These are phyloP conservation scores for Podiceps cristatus DNA, from an alignment of 2,113 vertebrate genomes.

Conservation along the genomic window DNA sequence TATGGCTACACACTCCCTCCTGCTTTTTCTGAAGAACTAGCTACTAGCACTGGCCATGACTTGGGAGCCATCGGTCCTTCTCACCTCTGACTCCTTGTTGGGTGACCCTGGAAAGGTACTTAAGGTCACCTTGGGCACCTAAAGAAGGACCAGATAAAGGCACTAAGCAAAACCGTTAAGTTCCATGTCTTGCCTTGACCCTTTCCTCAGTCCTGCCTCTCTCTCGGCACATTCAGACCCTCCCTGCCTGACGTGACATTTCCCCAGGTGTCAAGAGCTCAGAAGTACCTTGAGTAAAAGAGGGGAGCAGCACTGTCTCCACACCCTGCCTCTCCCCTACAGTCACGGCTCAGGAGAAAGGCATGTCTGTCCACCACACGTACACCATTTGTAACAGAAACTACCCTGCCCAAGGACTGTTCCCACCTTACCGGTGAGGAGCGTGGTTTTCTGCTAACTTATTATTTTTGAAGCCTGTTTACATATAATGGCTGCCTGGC, in stretches of 20 bases:
- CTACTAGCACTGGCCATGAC: background rate
- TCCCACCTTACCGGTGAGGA: background rate
- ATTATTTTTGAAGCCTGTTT: background rate
- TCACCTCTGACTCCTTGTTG: background rate
- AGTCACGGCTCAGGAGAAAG: slow-evolving; percentile 4
- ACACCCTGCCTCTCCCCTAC: background rate
- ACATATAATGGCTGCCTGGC: background rate
- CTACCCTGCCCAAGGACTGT: background rate
- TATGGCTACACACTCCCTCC: background rate
- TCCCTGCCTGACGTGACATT: background rate
- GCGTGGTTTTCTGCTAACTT: slow-evolving; percentile 2
- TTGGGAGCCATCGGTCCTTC: background rate
- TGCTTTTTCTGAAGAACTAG: background rate
- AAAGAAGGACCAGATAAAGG: background rate
- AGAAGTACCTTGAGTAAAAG: background rate
- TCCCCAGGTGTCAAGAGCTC: background rate
- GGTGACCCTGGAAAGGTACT: background rate
- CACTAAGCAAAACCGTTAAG: background rate
- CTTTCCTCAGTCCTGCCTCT: background rate
- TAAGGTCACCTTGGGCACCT: background rate
- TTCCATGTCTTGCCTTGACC: background rate
- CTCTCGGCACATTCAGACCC: background rate
- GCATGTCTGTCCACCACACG: background rate
- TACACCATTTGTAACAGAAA: background rate
- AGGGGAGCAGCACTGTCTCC: background rate